Evolutionary conservation across 1,140 invertebrate species (phyloP).

Genomic region (Chironomus tepperi): DNA sequence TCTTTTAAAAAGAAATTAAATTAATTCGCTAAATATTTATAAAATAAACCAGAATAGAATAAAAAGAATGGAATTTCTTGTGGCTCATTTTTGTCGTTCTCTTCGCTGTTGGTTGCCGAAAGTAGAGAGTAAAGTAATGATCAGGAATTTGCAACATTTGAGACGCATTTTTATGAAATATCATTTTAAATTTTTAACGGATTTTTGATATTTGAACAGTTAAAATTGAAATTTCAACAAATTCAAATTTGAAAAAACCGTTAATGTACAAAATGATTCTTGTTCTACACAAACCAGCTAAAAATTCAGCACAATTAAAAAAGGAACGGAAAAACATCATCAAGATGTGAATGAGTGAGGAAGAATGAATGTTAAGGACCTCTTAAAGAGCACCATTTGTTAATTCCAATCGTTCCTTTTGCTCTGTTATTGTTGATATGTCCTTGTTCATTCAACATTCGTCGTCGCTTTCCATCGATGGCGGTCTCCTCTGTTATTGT

Average conservation of each 20-base stretch:
- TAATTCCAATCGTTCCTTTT: not conserved
- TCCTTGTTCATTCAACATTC: not conserved
- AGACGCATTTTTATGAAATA: too few species aligned
- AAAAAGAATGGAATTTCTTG: not conserved
- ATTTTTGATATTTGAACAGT: too few species aligned
- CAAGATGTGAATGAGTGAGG: not conserved
- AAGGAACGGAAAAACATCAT: too few species aligned
- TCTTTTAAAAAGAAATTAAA: not conserved
- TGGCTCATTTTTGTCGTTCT: not conserved
- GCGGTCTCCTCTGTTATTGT: constrained; percentile 1
- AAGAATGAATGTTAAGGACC: not conserved
- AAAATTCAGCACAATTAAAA: too few species aligned
- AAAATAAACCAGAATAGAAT: not conserved
- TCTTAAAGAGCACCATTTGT: not conserved
- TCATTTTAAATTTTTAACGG: too few species aligned
- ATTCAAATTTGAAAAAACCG: too few species aligned
- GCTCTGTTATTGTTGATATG: not conserved
- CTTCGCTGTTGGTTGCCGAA: not conserved
- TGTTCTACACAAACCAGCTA: too few species aligned
- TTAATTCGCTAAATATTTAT: constrained; percentile 15
- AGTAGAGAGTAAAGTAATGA: not conserved
- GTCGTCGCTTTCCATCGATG: not conserved
- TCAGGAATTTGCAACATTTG: too few species aligned
- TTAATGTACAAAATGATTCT: too few species aligned
- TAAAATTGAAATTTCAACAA: too few species aligned